Base-by-base conservation (phyloP, 2,797 vertebrate species). In the Chaenodraco wilsoni region DNA sequence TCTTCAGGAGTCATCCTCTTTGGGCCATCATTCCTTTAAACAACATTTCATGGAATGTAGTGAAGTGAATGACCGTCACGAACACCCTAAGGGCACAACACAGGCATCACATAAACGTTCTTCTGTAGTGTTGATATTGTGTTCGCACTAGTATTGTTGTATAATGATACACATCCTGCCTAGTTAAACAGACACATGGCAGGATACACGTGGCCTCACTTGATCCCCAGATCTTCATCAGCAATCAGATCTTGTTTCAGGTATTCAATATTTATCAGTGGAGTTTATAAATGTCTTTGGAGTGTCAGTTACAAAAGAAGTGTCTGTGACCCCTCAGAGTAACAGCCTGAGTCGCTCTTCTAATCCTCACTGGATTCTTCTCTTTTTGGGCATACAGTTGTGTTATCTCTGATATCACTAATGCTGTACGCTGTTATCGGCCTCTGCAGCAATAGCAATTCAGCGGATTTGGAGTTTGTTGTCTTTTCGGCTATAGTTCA, bases 261-360 rank as follows among this genome's bases (percentile, higher is more conserved):
- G 41, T 73, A 60, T 75, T 75, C 69, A 52, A 60, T 40, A 5
- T 74, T 79, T 69, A 74, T 77, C 60, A 69, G 57, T 74, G 40
- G n/a, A 78, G 58, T 78, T 81, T 31, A 23, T 55, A 68, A 49
- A 59, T 55, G n/a, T 62, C 63, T 21, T 68, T 40, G 48, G 37
- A 54, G 58, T 73, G 68, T 66, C 74, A 79, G 55, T 33, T 67
- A 68, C 60, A 68, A 49, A 72, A 23, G 68, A 76, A 74, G 56
- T 66, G 43, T 2, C 72, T 72, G 52, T 63, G 71, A 79, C 72
- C 87, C 48, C 59, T 70, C 59, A 48, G 33, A 84, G 72, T 55
- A 59, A 17, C 52, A 45, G 46, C 43, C 46, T 73, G 23, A 72
- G 57, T 69, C 33, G 33, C 65, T 61, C 44, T 33, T 69, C 59